Evolutionary conservation across 2,113 vertebrate genomes (phyloP), one percentile per base, ranked within the genome.

Genomic region (Penelope pileata): DNA sequence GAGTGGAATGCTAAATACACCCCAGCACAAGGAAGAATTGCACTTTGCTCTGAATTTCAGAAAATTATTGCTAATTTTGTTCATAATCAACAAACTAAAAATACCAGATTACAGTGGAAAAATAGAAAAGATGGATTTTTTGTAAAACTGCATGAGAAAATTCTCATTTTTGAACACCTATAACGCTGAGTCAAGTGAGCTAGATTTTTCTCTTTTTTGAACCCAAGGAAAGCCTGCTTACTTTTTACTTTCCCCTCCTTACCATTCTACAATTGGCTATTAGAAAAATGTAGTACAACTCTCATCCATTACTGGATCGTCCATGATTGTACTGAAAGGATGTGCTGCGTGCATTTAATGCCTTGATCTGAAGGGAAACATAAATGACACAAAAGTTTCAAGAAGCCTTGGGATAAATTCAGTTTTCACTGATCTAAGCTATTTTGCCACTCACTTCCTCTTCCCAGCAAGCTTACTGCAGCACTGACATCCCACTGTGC

Each of bases 291-390:
- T 14, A 30, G 7, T 14, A 51, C 16, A 74, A 70, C 24, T 74
- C 50, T 30, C 2, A 5, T 9, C 66, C 45, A 18, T 62, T 63
- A 24, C 38, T 38, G 47, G 47, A 69, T 36, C 53, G 42, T 40
- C 76, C 47, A 5, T 13, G 48, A 50, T 18, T 26, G 4, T 11
- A 40, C 1, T 18, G 38, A 73, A 79, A 76, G 23, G 66, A 83
- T 90, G 67, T 2, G 1, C 12, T 4, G 1, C 0, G 0, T 36
- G 32, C 0, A 1, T 14, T 69, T 62, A 36, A 8, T 1, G 1
- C 24, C 72, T 88, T n/a, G 22, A 70, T 73, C 27, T 30, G 45
- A 58, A 66, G 11, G 13, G 72, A 86, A 88, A 48, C 8, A 15
- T 7, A 70, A 36, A 58, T 7, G 24, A 75, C 38, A 63, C 42